A percentile compares a stretch with the other conserved stretches of the same genome.
Conservation (phyloP, 2,888 invertebrate species). For the Lithophane leautieri region DNA sequence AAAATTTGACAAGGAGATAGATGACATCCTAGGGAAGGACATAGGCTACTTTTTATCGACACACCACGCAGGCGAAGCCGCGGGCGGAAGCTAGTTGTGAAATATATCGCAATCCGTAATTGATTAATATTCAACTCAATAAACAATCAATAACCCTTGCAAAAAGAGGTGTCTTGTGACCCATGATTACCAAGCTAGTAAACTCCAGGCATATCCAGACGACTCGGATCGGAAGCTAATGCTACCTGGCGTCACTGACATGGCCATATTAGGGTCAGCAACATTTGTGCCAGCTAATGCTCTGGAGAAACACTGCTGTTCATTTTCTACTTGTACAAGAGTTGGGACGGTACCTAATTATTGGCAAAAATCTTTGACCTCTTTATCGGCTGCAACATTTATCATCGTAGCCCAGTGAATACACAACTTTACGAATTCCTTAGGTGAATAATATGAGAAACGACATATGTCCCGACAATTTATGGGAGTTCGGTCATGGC, state of each 20-base stretch:
- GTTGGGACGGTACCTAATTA: not conserved
- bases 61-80: no score
- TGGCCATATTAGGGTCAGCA: not conserved
- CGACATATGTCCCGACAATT: slow-evolving; percentile 45
- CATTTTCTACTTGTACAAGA: not conserved
- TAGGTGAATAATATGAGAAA: slow-evolving; percentile 29
- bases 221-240: not conserved
- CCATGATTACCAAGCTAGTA: not conserved
- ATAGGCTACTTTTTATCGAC: no score
- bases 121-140: not conserved
- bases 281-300: not conserved
- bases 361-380: not conserved
- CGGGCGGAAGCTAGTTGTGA: not conserved
- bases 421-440: slow-evolving; percentile 32
- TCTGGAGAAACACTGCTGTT: not conserved
- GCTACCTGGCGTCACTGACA: not conserved
- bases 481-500: slow-evolving; percentile 47
- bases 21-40: no score
- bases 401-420: slow-evolving; percentile 8
- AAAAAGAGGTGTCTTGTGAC: not conserved
- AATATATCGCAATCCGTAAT: no score
- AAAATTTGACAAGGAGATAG: no score
- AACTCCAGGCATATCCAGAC: no score
- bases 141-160: no score
- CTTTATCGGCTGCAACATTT: not conserved